Percentiles rank a stretch among this genome's conserved stretches.
Evolutionary conservation across 2,888 invertebrate genomes (phyloP).

Genomic region (Drosophila bunnanda): DNA sequence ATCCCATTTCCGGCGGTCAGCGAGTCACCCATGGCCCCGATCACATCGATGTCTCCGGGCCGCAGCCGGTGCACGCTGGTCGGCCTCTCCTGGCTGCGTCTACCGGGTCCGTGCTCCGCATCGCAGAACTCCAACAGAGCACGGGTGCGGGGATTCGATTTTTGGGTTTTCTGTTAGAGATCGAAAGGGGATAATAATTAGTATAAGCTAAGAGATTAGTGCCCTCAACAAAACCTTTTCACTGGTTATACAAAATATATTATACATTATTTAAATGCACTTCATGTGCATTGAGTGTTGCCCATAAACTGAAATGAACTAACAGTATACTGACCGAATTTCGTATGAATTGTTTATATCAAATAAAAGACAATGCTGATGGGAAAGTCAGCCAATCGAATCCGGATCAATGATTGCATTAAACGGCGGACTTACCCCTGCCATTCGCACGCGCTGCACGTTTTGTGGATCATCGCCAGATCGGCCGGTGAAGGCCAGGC

Average conservation of each 20-base stretch:
- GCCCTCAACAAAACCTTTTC: no score
- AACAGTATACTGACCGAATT: conserved; percentile 13
- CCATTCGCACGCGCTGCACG: conserved; percentile 65
- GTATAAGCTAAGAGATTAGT: not conserved
- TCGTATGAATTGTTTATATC: not conserved
- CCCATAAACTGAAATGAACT: conserved; percentile 2
- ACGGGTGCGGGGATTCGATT: conserved; percentile 68
- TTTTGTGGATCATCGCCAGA: conserved; percentile 77
- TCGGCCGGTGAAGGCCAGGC: conserved; percentile 77
- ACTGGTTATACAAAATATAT: no score
- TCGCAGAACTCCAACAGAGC: conserved; percentile 81
- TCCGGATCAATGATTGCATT: conserved; percentile 26
- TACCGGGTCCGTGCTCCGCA: conserved; percentile 80
- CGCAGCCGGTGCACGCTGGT: conserved; percentile 86
- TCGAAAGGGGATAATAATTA: no score
- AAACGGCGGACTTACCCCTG: conserved; percentile 69
- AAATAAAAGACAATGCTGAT: conserved; percentile 1
- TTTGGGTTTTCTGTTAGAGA: conserved; percentile 81
- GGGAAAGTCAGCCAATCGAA: not conserved
- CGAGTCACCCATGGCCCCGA: conserved; percentile 87
- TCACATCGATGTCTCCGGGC: conserved; percentile 88
- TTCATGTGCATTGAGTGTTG: not conserved
- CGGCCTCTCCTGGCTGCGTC: conserved; percentile 84
- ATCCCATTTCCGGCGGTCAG: conserved; percentile 87
- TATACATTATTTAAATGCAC: no score